A percentile compares a stretch with the other conserved stretches of the same genome.
Conservation (phyloP, 2,888 invertebrate species). For the Ormyrus pomaceus region DNA sequence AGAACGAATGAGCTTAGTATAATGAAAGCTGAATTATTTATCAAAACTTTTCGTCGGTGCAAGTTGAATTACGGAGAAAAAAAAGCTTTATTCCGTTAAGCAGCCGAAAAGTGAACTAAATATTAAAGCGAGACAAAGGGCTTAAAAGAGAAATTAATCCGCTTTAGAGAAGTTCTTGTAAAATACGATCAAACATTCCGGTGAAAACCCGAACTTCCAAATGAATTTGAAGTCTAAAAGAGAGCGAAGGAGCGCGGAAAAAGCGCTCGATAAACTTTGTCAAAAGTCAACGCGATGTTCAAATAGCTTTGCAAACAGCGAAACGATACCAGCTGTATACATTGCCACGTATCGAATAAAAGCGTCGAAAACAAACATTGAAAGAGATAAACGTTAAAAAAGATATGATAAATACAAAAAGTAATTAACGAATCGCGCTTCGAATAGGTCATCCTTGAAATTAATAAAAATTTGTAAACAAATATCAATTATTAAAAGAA, state of each 20-base stretch:
- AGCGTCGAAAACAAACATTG: background rate
- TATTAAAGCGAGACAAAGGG: background rate
- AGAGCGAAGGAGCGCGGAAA: background rate
- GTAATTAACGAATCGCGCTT: too few relatives aligned
- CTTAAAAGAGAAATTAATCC: background rate
- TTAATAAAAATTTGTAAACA: too few relatives aligned
- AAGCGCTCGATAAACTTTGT: conserved; percentile 12
- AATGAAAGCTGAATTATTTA: conserved; percentile 2
- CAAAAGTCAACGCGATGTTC: background rate
- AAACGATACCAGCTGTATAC: background rate
- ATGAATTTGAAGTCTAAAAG: background rate
- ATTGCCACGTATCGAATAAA: background rate
- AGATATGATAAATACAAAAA: background rate
- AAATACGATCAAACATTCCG: background rate
- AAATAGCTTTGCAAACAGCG: conserved; percentile 7
- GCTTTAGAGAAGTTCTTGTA: background rate
- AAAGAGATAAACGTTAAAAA: background rate
- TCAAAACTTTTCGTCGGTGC: background rate
- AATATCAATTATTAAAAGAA: too few relatives aligned
- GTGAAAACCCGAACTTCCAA: background rate
- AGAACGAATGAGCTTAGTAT: too few relatives aligned
- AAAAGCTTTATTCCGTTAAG: too few relatives aligned
- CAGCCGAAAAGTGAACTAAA: background rate
- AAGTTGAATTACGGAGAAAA: background rate
- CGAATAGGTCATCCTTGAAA: too few relatives aligned